These are phyloP conservation scores for Acanthis flammea DNA, from an alignment of 2,797 vertebrate genomes.

Conservation along the genomic window DNA sequence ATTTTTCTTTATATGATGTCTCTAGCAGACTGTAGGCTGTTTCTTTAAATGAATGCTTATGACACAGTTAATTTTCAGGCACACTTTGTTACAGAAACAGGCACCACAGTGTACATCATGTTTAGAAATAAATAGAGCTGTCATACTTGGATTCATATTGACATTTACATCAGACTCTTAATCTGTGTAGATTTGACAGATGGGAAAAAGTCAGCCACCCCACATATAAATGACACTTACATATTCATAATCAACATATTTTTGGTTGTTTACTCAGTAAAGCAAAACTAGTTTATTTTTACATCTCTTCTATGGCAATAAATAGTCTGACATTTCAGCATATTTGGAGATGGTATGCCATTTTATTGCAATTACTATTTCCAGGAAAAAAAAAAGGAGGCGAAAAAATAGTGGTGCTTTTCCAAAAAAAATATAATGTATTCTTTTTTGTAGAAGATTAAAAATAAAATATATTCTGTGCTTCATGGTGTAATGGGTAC, in stretches of 20 bases:
- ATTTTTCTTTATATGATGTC: conserved; percentile 28
- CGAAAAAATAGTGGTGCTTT: not conserved
- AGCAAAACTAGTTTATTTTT: conserved; percentile 27
- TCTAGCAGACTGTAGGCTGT: conserved; percentile 41
- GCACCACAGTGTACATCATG: not conserved
- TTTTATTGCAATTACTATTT: conserved; percentile 9
- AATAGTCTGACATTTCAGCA: conserved; percentile 32
- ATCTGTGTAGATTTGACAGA: conserved; percentile 44
- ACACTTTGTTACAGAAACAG: conserved; percentile 11
- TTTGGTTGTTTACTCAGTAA: conserved; percentile 30
- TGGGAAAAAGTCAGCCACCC: conserved; percentile 16
- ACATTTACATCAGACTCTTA: conserved; percentile 57
- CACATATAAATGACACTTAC: conserved; percentile 41
- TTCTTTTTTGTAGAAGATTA: not conserved
- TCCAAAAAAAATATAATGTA: not conserved
- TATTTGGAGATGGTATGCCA: not conserved
- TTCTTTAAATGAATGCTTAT: conserved; percentile 55
- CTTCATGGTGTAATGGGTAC: conserved; percentile 21
- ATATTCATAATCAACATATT: conserved; percentile 59
- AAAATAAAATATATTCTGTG: not conserved
- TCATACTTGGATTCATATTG: conserved; percentile 54
- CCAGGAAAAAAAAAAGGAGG: not conserved
- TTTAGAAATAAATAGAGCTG: conserved; percentile 59
- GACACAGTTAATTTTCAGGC: conserved; percentile 41
- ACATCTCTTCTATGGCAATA: not conserved